A percentile compares a stretch with the other conserved stretches of the same genome.
phyloP scores from a whole-genome alignment of 1,140 invertebrate genomes.

The Dendrolimus kikuchii region DNA sequence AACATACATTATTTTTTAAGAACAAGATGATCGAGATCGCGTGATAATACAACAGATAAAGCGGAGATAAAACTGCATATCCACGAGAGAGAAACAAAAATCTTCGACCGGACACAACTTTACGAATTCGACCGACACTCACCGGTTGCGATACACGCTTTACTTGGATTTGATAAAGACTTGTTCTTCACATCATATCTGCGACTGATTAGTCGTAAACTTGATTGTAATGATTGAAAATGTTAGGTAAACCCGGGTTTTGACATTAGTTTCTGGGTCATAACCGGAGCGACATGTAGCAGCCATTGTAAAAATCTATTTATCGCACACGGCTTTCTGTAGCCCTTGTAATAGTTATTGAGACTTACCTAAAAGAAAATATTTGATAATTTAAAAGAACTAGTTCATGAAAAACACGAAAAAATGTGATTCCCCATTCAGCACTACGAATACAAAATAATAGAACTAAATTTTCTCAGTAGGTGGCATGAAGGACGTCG shows the following conservation, averaged over 20 bases:
- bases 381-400: constrained; percentile 57
- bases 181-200: constrained; percentile 6
- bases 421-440: constrained; percentile 72
- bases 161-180: neutral
- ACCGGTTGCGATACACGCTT: constrained; percentile 5
- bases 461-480: constrained; percentile 62
- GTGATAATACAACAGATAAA: constrained; percentile 59
- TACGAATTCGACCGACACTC: constrained; percentile 18
- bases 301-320: constrained; percentile 14
- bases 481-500: constrained; percentile 33
- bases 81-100: constrained; percentile 31
- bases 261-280: constrained; percentile 68
- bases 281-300: constrained; percentile 33
- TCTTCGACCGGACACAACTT: constrained; percentile 34
- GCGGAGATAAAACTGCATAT: constrained; percentile 49
- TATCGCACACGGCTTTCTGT: neutral
- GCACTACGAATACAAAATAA: constrained; percentile 71
- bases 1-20: constrained; percentile 32
- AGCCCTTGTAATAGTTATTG: constrained; percentile 10
- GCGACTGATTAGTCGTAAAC: constrained; percentile 13
- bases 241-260: constrained; percentile 51
- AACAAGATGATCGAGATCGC: constrained; percentile 44
- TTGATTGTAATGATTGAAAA: constrained; percentile 32
- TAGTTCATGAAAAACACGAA: constrained; percentile 68
- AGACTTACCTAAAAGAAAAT: constrained; percentile 56